These are phyloP conservation scores for Drosophila prosaltans DNA, from an alignment of 1,140 invertebrate species.

Conservation along the genomic window DNA sequence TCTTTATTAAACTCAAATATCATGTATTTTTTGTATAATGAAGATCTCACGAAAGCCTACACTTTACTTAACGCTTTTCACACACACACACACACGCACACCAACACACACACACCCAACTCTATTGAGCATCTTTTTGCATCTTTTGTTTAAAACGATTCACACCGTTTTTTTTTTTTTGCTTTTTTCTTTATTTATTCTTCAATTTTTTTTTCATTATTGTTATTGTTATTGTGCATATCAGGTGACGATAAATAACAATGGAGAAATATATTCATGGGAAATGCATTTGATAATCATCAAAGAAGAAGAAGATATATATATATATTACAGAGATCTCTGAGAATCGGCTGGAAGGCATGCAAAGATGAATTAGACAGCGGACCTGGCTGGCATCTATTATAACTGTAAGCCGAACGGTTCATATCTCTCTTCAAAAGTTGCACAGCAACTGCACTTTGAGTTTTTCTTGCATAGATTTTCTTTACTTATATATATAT, in stretches of 20 bases:
- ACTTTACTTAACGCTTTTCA: constrained; percentile 2
- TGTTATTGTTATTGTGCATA: constrained; percentile 26
- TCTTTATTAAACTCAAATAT: neutral
- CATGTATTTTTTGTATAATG: neutral
- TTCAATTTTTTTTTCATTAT: neutral
- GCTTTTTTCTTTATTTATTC: no score
- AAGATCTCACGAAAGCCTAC: neutral
- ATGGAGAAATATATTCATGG: constrained; percentile 5
- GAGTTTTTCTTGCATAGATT: neutral
- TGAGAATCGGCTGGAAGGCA: neutral
- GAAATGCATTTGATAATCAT: neutral
- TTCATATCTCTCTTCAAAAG: neutral
- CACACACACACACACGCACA: neutral
- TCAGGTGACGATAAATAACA: constrained; percentile 19
- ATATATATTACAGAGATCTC: neutral
- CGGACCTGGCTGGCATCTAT: neutral
- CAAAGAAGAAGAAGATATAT: neutral
- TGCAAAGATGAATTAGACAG: neutral
- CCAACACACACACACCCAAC: neutral
- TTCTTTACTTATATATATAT: neutral
- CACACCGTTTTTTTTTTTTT: constrained; percentile 1
- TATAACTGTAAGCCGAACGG: constrained; percentile 7
- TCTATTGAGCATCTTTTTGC: neutral
- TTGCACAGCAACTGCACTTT: constrained; percentile 10
- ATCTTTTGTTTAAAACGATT: constrained; percentile 8